A percentile compares a stretch with the other conserved stretches of the same genome.
phyloP scores from a whole-genome alignment of 2,113 vertebrate genomes.

The Chinchilla lanigera region DNA sequence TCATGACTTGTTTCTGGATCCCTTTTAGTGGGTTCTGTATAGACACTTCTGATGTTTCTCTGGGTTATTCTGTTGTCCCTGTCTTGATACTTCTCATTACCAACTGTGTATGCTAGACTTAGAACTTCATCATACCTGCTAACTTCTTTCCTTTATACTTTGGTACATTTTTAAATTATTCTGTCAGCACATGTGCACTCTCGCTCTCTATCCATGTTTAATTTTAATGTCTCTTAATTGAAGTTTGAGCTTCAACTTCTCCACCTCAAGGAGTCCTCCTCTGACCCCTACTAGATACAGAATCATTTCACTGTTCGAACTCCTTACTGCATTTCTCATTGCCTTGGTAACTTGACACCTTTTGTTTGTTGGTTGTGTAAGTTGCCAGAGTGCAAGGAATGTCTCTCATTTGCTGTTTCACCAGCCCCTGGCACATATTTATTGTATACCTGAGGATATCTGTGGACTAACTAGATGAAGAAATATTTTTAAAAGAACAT shows the following conservation, averaged over 20 bases:
- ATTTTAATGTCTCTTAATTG: not conserved
- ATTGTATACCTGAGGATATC: not conserved
- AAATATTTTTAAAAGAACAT: not conserved
- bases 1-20: not conserved
- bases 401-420: not conserved
- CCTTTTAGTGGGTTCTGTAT: not conserved
- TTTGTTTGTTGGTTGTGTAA: not conserved
- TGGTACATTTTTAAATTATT: not conserved
- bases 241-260: not conserved
- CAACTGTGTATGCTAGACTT: not conserved
- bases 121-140: not conserved
- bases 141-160: not conserved
- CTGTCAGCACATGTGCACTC: not conserved
- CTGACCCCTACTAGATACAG: accelerated
- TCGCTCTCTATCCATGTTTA: not conserved
- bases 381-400: not conserved
- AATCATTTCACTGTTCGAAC: not conserved
- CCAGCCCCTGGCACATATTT: not conserved
- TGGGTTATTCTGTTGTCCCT: not conserved
- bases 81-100: not conserved
- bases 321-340: not conserved
- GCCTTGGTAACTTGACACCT: not conserved
- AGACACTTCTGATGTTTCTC: not conserved
- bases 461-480: not conserved
- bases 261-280: not conserved